Percentiles rank a stretch among this genome's conserved stretches.
phyloP scores from a whole-genome alignment of 2,797 vertebrate species.

The Aplochiton taeniatus region DNA sequence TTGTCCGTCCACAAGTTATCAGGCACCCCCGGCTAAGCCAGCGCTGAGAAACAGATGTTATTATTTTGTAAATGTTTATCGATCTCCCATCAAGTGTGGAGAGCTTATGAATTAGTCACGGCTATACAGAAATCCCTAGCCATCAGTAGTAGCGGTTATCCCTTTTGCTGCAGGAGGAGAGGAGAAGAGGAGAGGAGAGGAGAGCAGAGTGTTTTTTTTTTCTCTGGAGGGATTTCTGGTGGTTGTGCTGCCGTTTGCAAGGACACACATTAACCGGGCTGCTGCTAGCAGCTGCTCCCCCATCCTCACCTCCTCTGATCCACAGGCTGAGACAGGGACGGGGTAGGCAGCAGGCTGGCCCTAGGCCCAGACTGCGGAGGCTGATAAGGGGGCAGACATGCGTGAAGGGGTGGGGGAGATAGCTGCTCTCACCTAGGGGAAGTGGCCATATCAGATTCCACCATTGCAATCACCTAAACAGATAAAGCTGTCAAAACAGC shows the following conservation, averaged over 20 bases:
- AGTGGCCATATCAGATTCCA: conserved; percentile 66
- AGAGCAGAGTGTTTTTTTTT: conserved; percentile 11
- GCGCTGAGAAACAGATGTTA: conserved; percentile 45
- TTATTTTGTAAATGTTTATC: conserved; percentile 61
- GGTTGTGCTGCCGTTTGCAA: conserved; percentile 14
- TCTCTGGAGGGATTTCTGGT: conserved; percentile 32
- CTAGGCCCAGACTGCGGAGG: conserved; percentile 37
- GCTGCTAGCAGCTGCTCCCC: background rate
- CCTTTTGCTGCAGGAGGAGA: conserved; percentile 27
- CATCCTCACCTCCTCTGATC: conserved; percentile 23
- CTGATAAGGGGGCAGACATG: conserved; percentile 74
- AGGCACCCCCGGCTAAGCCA: conserved; percentile 45
- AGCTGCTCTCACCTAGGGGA: conserved; percentile 65
- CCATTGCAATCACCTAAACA: conserved; percentile 54
- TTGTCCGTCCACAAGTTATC: conserved; percentile 19
- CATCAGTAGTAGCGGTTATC: conserved; percentile 1
- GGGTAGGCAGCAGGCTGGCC: conserved; percentile 27
- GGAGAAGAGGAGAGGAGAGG: conserved; percentile 28
- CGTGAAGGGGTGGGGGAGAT: conserved; percentile 69
- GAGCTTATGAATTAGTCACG: conserved; percentile 47
- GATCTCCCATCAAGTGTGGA: conserved; percentile 28
- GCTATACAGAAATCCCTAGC: conserved; percentile 50
- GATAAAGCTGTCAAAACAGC: conserved; percentile 72
- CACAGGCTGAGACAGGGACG: conserved; percentile 34
- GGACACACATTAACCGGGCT: background rate